Evolutionary conservation across 2,888 invertebrate species (phyloP).

Genomic region (Tenodera sinensis): DNA sequence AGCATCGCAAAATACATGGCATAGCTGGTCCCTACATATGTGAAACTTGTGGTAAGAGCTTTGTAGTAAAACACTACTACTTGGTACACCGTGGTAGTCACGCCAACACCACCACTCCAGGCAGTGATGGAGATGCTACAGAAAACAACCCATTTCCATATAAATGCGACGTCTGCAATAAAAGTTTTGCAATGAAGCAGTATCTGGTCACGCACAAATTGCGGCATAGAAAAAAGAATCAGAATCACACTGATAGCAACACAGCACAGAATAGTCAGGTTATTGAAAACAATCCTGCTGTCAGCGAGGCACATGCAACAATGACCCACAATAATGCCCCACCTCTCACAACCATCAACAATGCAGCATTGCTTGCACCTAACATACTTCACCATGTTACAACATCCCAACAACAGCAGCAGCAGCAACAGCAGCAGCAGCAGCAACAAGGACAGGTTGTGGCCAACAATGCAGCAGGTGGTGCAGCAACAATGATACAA

Average conservation of each 20-base stretch:
- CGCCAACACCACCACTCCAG: background rate
- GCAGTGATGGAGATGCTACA: constrained; percentile 15
- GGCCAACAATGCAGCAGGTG: constrained; percentile 1
- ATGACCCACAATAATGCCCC: constrained; percentile 22
- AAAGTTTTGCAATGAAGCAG: constrained; percentile 55
- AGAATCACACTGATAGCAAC: background rate
- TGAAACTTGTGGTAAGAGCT: constrained; percentile 62
- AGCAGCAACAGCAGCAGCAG: background rate
- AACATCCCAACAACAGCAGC: background rate
- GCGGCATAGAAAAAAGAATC: constrained; percentile 42
- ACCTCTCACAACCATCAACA: constrained; percentile 31
- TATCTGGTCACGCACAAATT: constrained; percentile 60
- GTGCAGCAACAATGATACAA: constrained; percentile 24
- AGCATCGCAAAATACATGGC: constrained; percentile 58
- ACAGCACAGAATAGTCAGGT: background rate
- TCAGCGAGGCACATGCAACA: background rate
- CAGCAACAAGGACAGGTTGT: background rate
- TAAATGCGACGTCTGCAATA: constrained; percentile 58
- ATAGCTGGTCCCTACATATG: constrained; percentile 58
- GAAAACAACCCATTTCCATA: constrained; percentile 43
- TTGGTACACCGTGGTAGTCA: constrained; percentile 52
- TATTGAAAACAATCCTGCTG: background rate
- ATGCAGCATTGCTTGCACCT: constrained; percentile 28
- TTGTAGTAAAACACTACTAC: constrained; percentile 64
- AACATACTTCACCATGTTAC: constrained; percentile 29